Evolutionary conservation across 2,113 vertebrate genomes (phyloP), one percentile per base, ranked within the genome.

Genomic region (Emydura subglobosa): DNA sequence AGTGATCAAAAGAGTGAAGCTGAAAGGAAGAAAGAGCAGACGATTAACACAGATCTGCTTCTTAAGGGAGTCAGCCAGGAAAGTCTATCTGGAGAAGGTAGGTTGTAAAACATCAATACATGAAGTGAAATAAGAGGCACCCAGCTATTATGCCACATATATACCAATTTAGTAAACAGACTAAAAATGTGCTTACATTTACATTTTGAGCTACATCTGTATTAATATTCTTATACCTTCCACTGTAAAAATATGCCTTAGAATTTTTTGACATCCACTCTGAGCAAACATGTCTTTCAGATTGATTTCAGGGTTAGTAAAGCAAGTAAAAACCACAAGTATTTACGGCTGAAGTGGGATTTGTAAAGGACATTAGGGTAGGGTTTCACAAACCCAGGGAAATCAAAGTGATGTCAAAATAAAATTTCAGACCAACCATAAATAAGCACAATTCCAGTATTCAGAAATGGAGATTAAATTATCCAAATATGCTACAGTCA

Each of bases 81-180:
- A 1, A 87, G 22, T 42, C 25, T 55, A 1, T 14, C 87, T 78
- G 89, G 3, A 76, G 95, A 97, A 97, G 91, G 96, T 95, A 95
- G 83, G 94, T 44, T 53, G 51, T 19, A 21, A 92, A 81, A 53
- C 12, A 49, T 19, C 74, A 81, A 57, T 94, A 3, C 14, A 1
- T 42, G 16, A 74, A 25, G 29, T 24, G 17, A 0, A 61, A 9
- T 22, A 74, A n/a, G 16, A 80, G 13, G 94, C 7, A 61, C 59
- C 2, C 19, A 61, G 57, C 27, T 78, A 10, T 78, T 87, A 16
- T 29, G 54, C 17, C 7, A 27, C 3, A 1, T 2, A 8, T 50
- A 13, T 1, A 27, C 29, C 24, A 12, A 0, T 0, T n/a, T 49
- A 74, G 3, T 27, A 81, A 31, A 11, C 47, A 61, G 22, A 21